Evolutionary conservation across 1,140 invertebrate genomes (phyloP).

Genomic region (Bombyx mandarina): DNA sequence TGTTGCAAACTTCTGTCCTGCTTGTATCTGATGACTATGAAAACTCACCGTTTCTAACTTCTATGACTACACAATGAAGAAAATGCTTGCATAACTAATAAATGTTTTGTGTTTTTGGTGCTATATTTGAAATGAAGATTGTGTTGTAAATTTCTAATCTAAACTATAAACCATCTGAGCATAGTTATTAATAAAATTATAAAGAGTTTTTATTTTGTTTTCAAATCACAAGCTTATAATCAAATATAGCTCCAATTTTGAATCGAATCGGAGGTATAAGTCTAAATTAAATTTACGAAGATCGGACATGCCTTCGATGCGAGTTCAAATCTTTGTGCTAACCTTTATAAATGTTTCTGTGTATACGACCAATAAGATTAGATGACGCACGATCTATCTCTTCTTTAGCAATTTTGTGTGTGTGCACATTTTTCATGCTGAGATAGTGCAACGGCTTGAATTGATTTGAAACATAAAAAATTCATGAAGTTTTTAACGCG

Average conservation of each 20-base stretch:
- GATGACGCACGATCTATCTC: conserved; percentile 44
- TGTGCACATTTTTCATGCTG: conserved; percentile 25
- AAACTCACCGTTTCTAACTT: conserved; percentile 32
- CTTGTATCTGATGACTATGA: conserved; percentile 36
- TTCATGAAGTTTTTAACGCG: too few relatives aligned
- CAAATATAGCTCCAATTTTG: conserved; percentile 6
- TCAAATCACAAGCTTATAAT: neutral
- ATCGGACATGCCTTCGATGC: neutral
- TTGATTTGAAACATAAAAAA: too few relatives aligned
- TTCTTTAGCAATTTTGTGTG: conserved; percentile 27
- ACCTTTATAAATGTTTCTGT: conserved; percentile 43
- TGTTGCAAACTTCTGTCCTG: conserved; percentile 36
- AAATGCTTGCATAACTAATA: conserved; percentile 48
- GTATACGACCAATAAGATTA: conserved; percentile 53
- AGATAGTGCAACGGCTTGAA: conserved; percentile 23
- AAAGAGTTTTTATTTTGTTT: neutral
- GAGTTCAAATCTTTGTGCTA: conserved; percentile 30
- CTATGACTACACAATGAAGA: conserved; percentile 34
- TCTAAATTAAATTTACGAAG: too few relatives aligned
- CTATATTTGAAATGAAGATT: conserved; percentile 15
- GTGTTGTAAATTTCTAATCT: conserved; percentile 2
- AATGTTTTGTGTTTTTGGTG: conserved; percentile 36
- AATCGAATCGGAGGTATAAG: too few relatives aligned
- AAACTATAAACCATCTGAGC: conserved; percentile 1
- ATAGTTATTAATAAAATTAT: neutral